Evolutionary conservation across 2,113 vertebrate species (phyloP), one percentile per base, ranked within the genome.

Genomic region (Gyps fulvus): DNA sequence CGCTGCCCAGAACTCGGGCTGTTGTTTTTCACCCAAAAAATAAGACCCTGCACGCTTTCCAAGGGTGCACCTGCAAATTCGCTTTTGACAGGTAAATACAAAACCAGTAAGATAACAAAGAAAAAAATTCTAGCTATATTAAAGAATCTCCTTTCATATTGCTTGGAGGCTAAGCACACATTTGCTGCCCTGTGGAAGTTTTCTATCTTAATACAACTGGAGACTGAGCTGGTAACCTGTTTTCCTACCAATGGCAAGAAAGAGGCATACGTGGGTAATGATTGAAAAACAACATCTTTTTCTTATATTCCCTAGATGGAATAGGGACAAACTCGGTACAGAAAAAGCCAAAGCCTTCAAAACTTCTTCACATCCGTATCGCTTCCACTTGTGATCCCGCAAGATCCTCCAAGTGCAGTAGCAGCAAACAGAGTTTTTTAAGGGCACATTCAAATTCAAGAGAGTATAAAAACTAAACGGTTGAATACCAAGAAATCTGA

Each of bases 1-100:
- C 10, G 6, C 80, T 78, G 73, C 77, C 52, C 52, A 12, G 7
- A 15, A 13, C 43, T 27, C 34, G 49, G 34, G 70, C 91, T 95
- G 95, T 93, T 91, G 85, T 19, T 55, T 59, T 88, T 93, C 90
- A 67, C 54, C 34, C 78, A 54, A 70, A 77, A 89, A 97, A 67
- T 74, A 70, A 98, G 94, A 94, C 36, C 81, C 93, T 57, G 85
- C 32, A 70, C 9, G 11, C 40, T 8, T 84, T 89, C 93, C 45
- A 11, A 90, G 90, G 62, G 61, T 4, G 59, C 91, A 65, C 55
- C 81, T 57, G 52, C 59, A 86, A 62, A 81, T 42, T 57, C 62
- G 27, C 50, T 32, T 20, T 31, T 54, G 92, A 96, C 82, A 76
- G 94, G 80, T 61, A 86, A 83, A 89, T 31, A 86, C 45, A 90